Base-by-base conservation (phyloP, 2,797 vertebrate genomes). In the Gephyroberyx darwinii region DNA sequence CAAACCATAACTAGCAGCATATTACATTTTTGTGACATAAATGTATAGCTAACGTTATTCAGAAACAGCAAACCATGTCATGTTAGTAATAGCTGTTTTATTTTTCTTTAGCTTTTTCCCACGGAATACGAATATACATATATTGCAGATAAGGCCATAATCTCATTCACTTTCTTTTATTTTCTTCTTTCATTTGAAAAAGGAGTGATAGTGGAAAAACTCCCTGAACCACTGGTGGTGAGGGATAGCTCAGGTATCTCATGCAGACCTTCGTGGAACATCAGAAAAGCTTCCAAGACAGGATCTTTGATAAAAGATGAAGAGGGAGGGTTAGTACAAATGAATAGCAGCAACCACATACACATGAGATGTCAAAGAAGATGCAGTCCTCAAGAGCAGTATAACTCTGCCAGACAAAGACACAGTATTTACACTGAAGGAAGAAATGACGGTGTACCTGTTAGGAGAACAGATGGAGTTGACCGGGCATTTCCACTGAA, bases 401-500 rank as follows among this genome's bases (percentile, higher is more conserved):
- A 80, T 62, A 75, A 31, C 72, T 83, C 77, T 54, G 65, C 77
- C 65, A 83, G 54, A 63, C 48, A 71, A 35, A 74, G 48, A 22
- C 71, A 57, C 47, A 72, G 69, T 64, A 50, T 47, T 17, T 12
- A 54, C 16, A 59, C 58, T 48, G 35, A 78, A 43, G 54, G 61
- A 70, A 81, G 86, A 47, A 81, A 82, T 13, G 76, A 72, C 54
- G 85, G 65, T 52, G 43, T 75, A 45, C 61, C 77, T 64, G 59
- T 60, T 37, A 90, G 75, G 47, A 85, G 59, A 80, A 84, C 72
- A 71, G 84, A 90, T 69, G 88, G 77, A 31, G 86, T 90, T 22
- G 94, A 95, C 57, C 78, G 61, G 39, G 89, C 94, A 2, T 92
- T 95, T 83, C 94, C 94, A 16, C 89, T 93, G 52, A 95, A 96